These are phyloP conservation scores for Eustalomyia histrio DNA, from an alignment of 2,888 invertebrate genomes.

Conservation along the genomic window DNA sequence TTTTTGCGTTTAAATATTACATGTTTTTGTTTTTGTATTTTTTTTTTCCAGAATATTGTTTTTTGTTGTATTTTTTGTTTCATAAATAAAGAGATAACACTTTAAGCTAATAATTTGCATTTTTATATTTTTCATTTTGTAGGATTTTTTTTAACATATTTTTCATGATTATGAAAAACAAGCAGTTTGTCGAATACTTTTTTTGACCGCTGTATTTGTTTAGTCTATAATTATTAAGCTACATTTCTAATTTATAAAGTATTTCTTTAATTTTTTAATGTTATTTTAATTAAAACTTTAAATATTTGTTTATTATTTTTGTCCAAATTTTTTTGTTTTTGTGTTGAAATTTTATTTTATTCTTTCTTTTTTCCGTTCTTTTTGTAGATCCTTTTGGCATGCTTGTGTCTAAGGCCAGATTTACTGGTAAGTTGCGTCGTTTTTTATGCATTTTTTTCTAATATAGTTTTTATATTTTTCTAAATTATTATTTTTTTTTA, in stretches of 20 bases:
- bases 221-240: no score
- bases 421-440: slow-evolving; percentile 84
- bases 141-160: no score
- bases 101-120: no score
- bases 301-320: neutral
- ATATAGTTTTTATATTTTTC: slow-evolving; percentile 59
- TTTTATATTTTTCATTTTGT: no score
- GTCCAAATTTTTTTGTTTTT: slow-evolving; percentile 52
- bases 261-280: neutral
- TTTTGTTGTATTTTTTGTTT: no score
- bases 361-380: slow-evolving; percentile 81
- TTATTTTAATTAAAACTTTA: neutral
- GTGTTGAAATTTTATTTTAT: slow-evolving; percentile 74
- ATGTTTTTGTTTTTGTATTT: no score
- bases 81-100: no score
- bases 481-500: slow-evolving; percentile 23
- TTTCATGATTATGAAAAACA: no score
- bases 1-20: no score
- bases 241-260: neutral
- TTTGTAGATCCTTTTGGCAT: slow-evolving; percentile 88
- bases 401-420: slow-evolving; percentile 88
- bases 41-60: no score
- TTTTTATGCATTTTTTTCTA: slow-evolving; percentile 72
- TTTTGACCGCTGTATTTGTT: no score
- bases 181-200: no score